Percentiles rank a stretch among this genome's conserved stretches.
Conservation (phyloP, 2,888 invertebrate genomes). For the Brachynemurus nebulosus region DNA sequence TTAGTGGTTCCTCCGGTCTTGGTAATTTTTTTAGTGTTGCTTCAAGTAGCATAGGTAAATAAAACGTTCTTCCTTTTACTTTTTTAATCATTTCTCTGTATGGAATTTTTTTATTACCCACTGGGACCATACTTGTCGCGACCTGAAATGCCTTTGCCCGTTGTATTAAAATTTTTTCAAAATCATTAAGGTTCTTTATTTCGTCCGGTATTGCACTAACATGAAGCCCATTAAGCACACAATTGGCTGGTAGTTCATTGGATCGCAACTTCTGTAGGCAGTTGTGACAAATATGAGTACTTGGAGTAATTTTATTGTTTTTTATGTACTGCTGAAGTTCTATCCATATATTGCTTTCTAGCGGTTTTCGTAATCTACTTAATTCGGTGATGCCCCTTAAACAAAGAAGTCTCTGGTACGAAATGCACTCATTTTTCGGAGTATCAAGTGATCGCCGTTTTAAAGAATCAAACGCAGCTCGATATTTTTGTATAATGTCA, state of each 20-base stretch:
- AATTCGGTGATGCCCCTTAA: neutral
- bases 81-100: constrained; percentile 19
- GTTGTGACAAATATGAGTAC: constrained; percentile 10
- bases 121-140: constrained; percentile 22
- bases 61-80: too few species aligned
- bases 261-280: constrained; percentile 15
- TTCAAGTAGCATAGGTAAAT: constrained; percentile 25
- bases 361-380: too few species aligned
- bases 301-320: neutral
- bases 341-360: too few species aligned
- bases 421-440: neutral
- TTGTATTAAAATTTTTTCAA: constrained; percentile 22
- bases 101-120: constrained; percentile 22
- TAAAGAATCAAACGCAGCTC: too few species aligned
- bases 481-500: too few species aligned
- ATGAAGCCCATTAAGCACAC: constrained; percentile 20
- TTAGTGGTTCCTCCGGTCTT: constrained; percentile 20
- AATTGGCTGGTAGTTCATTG: constrained; percentile 19
- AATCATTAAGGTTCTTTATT: constrained; percentile 18
- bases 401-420: neutral
- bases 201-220: constrained; percentile 13
- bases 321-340: neutral
- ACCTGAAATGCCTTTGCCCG: constrained; percentile 26
- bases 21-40: constrained; percentile 24
- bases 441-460: too few species aligned